Conservation (phyloP, 2,113 vertebrate genomes). For the Podilymbus podiceps region DNA sequence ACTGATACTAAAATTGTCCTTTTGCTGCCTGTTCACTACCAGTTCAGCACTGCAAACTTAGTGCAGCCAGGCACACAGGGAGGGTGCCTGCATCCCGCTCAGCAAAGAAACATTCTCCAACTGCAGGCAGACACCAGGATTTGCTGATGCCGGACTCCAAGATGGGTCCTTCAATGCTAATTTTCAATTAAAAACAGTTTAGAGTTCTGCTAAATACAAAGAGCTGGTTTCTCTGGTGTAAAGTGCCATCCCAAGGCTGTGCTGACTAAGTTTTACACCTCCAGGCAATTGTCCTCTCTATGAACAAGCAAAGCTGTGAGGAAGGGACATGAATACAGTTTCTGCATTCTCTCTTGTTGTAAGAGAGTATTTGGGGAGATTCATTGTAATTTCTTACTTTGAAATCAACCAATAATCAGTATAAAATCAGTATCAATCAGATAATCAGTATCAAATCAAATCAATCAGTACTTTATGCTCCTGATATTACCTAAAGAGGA, state of each 20-base stretch:
- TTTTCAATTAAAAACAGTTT: neutral
- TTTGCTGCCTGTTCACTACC: neutral
- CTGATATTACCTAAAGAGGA: neutral
- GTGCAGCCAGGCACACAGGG: neutral
- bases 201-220: neutral
- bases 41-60: neutral
- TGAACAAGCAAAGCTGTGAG: neutral
- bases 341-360: neutral
- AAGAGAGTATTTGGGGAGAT: neutral
- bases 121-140: neutral
- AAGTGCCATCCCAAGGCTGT: neutral
- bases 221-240: neutral
- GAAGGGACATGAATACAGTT: neutral
- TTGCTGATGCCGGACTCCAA: neutral
- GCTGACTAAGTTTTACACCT: neutral
- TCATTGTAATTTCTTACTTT: neutral
- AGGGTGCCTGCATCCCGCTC: rapidly evolving
- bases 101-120: neutral
- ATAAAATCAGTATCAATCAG: neutral
- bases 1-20: neutral
- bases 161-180: neutral
- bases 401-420: neutral
- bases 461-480: neutral
- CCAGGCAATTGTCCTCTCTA: neutral
- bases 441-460: neutral